These are phyloP conservation scores for Dendrocincla fuliginosa DNA, from an alignment of 2,797 vertebrate species.

Conservation along the genomic window DNA sequence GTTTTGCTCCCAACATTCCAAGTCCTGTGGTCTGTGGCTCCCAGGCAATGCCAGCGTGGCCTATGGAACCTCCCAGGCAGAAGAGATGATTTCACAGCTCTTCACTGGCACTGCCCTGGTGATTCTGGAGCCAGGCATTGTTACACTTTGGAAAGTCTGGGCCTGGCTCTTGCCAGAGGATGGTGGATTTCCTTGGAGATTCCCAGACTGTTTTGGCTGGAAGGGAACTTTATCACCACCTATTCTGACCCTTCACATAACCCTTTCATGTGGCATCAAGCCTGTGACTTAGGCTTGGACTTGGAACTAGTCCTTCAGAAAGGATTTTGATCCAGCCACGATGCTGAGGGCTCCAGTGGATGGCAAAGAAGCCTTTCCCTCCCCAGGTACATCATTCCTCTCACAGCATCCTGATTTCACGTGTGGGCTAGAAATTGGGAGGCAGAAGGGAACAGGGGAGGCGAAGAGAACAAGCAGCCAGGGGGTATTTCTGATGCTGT, in stretches of 20 bases:
- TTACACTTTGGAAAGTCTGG: neutral
- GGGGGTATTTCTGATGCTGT: neutral
- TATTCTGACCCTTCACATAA: constrained; percentile 7
- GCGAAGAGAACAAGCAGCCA: neutral
- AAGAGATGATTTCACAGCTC: constrained; percentile 29
- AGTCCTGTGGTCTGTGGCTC: neutral
- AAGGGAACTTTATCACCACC: constrained; percentile 29
- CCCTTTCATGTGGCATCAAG: neutral
- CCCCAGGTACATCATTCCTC: neutral
- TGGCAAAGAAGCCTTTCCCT: neutral
- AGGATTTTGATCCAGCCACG: neutral
- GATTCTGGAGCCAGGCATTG: constrained; percentile 11
- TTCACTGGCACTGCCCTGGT: neutral
- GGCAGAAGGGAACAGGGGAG: neutral
- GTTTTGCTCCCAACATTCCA: constrained; percentile 26
- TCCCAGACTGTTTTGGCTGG: constrained; percentile 10
- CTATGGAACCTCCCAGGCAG: constrained; percentile 31
- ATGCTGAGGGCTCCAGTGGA: neutral
- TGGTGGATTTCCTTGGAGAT: constrained; percentile 30
- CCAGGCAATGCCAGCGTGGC: neutral
- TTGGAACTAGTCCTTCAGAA: neutral
- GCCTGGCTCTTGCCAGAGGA: neutral
- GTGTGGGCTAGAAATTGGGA: neutral
- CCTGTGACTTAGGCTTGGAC: neutral
- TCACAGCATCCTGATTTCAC: neutral